Evolutionary conservation across 2,797 vertebrate genomes (phyloP).

Genomic region (Spheniscus humboldti): DNA sequence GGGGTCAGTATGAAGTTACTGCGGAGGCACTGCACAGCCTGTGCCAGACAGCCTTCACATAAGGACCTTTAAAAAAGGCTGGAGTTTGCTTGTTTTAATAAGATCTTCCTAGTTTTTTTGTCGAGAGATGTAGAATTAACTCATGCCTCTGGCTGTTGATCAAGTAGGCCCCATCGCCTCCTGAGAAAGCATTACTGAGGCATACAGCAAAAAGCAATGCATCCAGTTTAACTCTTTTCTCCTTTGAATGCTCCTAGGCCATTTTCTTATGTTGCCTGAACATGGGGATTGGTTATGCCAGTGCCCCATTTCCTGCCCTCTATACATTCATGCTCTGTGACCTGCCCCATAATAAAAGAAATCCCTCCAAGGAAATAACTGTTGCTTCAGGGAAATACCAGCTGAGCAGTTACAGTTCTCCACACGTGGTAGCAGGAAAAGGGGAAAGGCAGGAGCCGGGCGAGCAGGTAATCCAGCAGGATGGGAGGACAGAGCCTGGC

Average conservation of each 20-base stretch:
- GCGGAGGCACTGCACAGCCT: background rate
- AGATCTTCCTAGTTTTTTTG: background rate
- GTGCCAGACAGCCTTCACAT: background rate
- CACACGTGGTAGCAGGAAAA: background rate
- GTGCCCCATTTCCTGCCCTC: background rate
- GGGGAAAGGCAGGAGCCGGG: background rate
- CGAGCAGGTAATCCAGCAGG: background rate
- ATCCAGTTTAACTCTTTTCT: background rate
- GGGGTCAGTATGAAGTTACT: slow-evolving; percentile 2
- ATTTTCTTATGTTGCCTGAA: background rate
- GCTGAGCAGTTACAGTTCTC: background rate
- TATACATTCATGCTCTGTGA: background rate
- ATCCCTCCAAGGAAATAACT: background rate
- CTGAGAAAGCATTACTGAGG: background rate
- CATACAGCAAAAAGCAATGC: background rate
- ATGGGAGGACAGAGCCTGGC: background rate
- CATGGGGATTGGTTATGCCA: background rate
- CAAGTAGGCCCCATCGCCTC: background rate
- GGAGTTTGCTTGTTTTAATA: background rate
- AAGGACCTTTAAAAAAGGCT: background rate
- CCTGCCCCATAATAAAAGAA: background rate
- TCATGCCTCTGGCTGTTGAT: background rate
- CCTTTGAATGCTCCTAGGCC: background rate
- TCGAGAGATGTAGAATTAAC: background rate
- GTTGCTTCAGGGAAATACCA: background rate